Percentiles rank a stretch among this genome's conserved stretches.
Conservation (phyloP, 2,113 vertebrate species). For the Myrmecophaga tridactyla region DNA sequence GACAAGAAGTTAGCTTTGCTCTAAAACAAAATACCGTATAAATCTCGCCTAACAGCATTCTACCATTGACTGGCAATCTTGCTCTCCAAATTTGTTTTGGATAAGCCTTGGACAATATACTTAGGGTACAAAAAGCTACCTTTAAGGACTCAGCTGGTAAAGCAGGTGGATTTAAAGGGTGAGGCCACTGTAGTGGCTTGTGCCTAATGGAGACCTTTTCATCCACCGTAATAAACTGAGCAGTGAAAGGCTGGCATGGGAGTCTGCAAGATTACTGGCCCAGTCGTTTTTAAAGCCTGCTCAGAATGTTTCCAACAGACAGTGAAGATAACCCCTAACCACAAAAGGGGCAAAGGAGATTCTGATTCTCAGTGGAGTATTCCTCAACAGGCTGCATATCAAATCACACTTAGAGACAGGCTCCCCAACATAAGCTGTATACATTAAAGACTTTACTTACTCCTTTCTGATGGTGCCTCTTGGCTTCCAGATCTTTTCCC, state of each 20-base stretch:
- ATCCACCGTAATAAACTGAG: background rate
- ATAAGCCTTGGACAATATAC: background rate
- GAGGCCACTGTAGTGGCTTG: rapidly evolving
- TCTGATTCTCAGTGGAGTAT: background rate
- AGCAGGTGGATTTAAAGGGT: background rate
- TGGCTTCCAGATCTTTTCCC: background rate
- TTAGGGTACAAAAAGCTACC: background rate
- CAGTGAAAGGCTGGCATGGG: background rate
- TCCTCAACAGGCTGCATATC: rapidly evolving
- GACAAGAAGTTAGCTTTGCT: background rate
- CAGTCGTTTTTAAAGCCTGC: background rate
- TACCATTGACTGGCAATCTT: background rate
- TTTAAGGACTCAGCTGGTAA: background rate
- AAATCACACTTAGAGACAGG: background rate
- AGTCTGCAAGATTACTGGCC: background rate
- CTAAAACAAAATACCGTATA: background rate
- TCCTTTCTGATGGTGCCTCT: background rate
- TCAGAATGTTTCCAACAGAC: background rate
- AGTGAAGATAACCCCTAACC: background rate
- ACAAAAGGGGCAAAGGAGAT: background rate
- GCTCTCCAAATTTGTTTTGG: background rate
- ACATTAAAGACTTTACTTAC: rapidly evolving
- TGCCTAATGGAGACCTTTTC: background rate
- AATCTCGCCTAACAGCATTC: background rate
- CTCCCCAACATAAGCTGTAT: background rate